phyloP scores from a whole-genome alignment of 1,140 invertebrate species.

The Pseudomyrmex gracilis region DNA sequence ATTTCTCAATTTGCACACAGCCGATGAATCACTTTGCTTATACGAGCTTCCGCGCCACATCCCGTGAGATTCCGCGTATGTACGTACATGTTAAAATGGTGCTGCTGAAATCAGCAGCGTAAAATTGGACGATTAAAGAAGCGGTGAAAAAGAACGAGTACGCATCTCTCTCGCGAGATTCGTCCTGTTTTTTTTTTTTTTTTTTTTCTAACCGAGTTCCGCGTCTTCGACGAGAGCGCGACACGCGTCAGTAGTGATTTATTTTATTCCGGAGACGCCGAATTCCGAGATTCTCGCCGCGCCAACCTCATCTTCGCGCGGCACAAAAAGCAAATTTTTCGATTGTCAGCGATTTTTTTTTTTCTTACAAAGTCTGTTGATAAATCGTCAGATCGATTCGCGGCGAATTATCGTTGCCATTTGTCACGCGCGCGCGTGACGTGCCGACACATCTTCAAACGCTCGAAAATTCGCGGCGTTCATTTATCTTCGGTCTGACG shows the following conservation, averaged over 20 bases:
- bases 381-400: neutral
- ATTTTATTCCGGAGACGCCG: too few species aligned
- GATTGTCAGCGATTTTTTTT: neutral
- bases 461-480: neutral
- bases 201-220: too few species aligned
- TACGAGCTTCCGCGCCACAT: constrained; percentile 44
- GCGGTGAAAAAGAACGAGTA: constrained; percentile 40
- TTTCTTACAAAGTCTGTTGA: neutral
- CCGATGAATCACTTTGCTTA: constrained; percentile 26
- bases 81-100: constrained; percentile 45
- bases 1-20: neutral
- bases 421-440: constrained; percentile 1
- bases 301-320: too few species aligned
- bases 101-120: constrained; percentile 56
- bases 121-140: constrained; percentile 69
- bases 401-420: constrained; percentile 13
- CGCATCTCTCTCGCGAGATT: too few species aligned
- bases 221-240: too few species aligned
- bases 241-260: too few species aligned
- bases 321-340: too few species aligned
- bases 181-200: constrained; percentile 19
- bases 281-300: too few species aligned
- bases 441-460: neutral
- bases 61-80: constrained; percentile 36
- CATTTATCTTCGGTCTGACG: constrained; percentile 15